Percentiles rank a stretch among this genome's conserved stretches.
These are phyloP conservation scores for Ornithoptera alexandrae DNA, from an alignment of 2,888 invertebrate species.

Conservation along the genomic window DNA sequence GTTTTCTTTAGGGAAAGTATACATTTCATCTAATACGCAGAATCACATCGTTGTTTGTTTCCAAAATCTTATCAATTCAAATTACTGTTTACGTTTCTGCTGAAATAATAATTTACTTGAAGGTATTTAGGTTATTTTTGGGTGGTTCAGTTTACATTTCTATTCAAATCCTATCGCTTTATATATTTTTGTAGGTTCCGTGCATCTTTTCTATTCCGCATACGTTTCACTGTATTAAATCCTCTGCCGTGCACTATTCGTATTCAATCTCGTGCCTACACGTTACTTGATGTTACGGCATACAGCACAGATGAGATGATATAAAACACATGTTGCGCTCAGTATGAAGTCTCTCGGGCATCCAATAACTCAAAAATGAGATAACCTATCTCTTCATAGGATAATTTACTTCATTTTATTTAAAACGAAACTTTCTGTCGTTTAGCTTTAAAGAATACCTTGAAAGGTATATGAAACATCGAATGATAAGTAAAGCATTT, in stretches of 20 bases:
- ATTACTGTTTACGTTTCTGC: too few relatives aligned
- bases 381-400: slow-evolving; percentile 56
- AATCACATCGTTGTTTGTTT: too few relatives aligned
- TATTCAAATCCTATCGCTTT: slow-evolving; percentile 73
- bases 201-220: slow-evolving; percentile 53
- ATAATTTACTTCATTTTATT: slow-evolving; percentile 55
- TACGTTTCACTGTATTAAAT: slow-evolving; percentile 70
- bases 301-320: slow-evolving; percentile 61
- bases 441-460: neutral
- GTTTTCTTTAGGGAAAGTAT: too few relatives aligned
- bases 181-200: slow-evolving; percentile 65
- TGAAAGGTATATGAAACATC: neutral
- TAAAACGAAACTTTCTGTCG: neutral
- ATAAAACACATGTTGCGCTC: slow-evolving; percentile 71
- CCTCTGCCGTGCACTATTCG: slow-evolving; percentile 55
- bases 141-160: slow-evolving; percentile 50
- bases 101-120: neutral
- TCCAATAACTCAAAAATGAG: slow-evolving; percentile 70
- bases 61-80: too few relatives aligned
- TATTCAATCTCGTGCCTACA: slow-evolving; percentile 64
- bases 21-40: too few relatives aligned
- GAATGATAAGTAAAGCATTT: too few relatives aligned
- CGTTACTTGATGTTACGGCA: slow-evolving; percentile 60
- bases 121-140: slow-evolving; percentile 2
- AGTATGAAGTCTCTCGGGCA: slow-evolving; percentile 55